Evolutionary conservation across 1,140 invertebrate genomes (phyloP), one percentile per base, ranked within the genome.

Genomic region (Heliothis subflexa): DNA sequence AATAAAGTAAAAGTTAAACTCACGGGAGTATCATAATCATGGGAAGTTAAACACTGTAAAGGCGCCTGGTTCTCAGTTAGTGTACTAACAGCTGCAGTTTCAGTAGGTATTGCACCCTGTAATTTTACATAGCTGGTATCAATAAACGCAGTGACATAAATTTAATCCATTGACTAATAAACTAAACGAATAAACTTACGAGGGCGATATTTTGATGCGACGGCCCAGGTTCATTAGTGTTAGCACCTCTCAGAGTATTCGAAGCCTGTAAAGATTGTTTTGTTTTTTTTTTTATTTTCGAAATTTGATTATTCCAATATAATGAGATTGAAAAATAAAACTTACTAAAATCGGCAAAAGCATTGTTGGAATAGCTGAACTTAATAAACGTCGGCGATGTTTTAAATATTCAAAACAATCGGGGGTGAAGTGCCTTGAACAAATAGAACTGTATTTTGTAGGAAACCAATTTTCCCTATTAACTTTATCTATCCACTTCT

Each of bases 341-440:
- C 62, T 16, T 66, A 66, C 28, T 40, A 45, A 66, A 66, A 47
- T 66, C 10, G 62, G 62, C 40, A 66, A 47, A 66, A 45, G 47
- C 33, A 66, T 45, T 5, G 62, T 66, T 45, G 62, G 62, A 4
- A 66, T 47, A 14, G 62, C 62, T 66, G 45, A 66, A 45, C 62
- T 66, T 16, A 47, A 47, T 66, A 66, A 14, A 45, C 62, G 59
- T 25, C 59, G 59, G 28, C 59, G 33, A 11, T 62, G 25, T 40
- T 62, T 62, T 62, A 62, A 62, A 40, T 62, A 62, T 33, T 62
- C 59, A 79, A 78, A 78, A 40, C 66, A 71, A 33, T 78, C 25
- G 11, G 49, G 54, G 2, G 28, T 78, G 25, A 78, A 78, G 45
- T 78, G 76, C 62, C 57, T 25, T 25, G 21, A 25, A 2, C 21